Base-by-base conservation (phyloP, 2,888 invertebrate species). In the Rhagium mordax region DNA sequence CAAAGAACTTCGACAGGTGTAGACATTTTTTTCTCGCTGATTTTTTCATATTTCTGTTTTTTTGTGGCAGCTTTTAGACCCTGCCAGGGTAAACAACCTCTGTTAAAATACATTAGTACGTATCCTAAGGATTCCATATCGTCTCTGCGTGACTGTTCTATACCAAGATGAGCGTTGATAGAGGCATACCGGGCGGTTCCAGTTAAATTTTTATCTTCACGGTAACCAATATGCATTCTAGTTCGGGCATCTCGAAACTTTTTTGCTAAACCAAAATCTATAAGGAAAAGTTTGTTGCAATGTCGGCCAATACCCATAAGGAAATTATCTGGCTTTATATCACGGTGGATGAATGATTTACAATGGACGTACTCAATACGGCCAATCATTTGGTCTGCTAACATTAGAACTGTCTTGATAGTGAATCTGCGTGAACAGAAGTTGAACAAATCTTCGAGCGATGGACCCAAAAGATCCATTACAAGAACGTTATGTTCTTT, bases 81-180 rank as follows among this genome's bases (percentile, higher is more conserved):
- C 89, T 99, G 98, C 98, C 98, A 99, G 1, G 98, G 98, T 84
- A 99, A 90, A 75, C 95, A 95, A 75, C 97, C 97, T 81, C 95
- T 92, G 89, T 95, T 98, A 91, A 96, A 99, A 90, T 99, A 99
- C 98, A 99, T 99, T 86, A 99, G 94, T 79, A 99, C 99, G 88
- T 99, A 99, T 81, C 99, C 99, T 79, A 99, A 92, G 10, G 98
- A 98, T 89, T 99, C 99, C 96, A 99, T 97, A 88, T 99, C 99
- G 90, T 99, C 99, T 81, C 99, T 93, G 81, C 99, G 94, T 84
- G 98, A 98, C 88, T 98, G 98, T 89, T 99, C 98, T 88, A 98
- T 98, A 83, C 99, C 99, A 86, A 99, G 92, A 90, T 99, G 99
- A 80, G 99, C 99, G 90, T 99, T 99, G 87, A 99, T 99, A 78